Percentiles rank a stretch among this genome's conserved stretches.
Evolutionary conservation across 1,140 invertebrate species (phyloP).

Genomic region (Trichonephila clavipes): DNA sequence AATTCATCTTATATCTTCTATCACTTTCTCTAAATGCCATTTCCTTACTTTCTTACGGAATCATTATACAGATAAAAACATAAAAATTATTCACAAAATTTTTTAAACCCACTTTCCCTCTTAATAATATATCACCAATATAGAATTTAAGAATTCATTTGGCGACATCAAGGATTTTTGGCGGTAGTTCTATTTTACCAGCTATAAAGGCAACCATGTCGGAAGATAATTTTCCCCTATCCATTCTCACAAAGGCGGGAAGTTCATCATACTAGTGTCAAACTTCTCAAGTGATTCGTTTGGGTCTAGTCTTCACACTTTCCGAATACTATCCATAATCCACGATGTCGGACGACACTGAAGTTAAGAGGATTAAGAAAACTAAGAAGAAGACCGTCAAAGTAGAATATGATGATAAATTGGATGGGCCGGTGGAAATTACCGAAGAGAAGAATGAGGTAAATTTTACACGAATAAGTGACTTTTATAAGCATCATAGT

Average conservation of each 20-base stretch:
- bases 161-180: constrained; percentile 47
- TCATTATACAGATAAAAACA: too few relatives aligned
- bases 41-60: too few relatives aligned
- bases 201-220: constrained; percentile 61
- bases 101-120: neutral
- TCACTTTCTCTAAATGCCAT: too few relatives aligned
- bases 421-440: constrained; percentile 63
- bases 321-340: neutral
- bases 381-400: constrained; percentile 78
- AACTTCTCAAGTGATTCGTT: constrained; percentile 1
- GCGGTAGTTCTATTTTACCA: constrained; percentile 50
- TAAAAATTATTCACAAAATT: too few relatives aligned
- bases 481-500: neutral
- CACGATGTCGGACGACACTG: constrained; percentile 76
- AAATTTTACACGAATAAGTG: constrained; percentile 13
- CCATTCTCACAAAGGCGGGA: constrained; percentile 50
- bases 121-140: neutral
- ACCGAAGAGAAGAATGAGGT: constrained; percentile 69
- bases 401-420: constrained; percentile 72
- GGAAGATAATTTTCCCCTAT: constrained; percentile 44
- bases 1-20: too few relatives aligned
- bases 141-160: neutral
- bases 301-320: constrained; percentile 21
- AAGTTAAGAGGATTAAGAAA: constrained; percentile 78
- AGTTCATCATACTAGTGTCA: constrained; percentile 69